A percentile compares a stretch with the other conserved stretches of the same genome.
phyloP scores from a whole-genome alignment of 2,888 invertebrate species.

The Hemistola chrysoprasaria region DNA sequence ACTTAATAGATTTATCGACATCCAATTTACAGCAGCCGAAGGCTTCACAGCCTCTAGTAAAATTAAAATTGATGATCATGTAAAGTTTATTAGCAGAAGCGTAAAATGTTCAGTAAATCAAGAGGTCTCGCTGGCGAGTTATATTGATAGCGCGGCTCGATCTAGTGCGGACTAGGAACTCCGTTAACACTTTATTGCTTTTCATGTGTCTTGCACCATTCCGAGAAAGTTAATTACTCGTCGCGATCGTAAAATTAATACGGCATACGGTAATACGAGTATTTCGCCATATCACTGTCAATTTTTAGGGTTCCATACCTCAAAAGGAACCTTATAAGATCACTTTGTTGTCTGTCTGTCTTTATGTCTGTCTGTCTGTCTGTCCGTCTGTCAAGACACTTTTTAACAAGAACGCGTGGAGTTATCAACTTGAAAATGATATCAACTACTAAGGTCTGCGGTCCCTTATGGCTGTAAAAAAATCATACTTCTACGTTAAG shows the following conservation, averaged over 20 bases:
- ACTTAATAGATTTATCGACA: constrained; percentile 62
- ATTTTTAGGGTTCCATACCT: no score
- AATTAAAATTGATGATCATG: constrained; percentile 76
- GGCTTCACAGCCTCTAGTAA: constrained; percentile 55
- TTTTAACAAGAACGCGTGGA: no score
- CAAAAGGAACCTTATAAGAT: no score
- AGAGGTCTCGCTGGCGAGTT: constrained; percentile 39
- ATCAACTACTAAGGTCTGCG: no score
- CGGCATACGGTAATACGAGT: constrained; percentile 70
- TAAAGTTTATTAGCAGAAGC: constrained; percentile 70
- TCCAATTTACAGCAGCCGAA: constrained; percentile 48
- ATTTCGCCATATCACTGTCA: constrained; percentile 66
- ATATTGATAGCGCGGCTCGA: constrained; percentile 42
- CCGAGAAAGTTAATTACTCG: constrained; percentile 74
- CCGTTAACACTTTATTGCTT: constrained; percentile 71
- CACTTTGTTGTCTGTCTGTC: no score
- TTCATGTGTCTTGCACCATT: constrained; percentile 71
- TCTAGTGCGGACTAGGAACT: constrained; percentile 55
- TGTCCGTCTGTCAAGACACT: no score
- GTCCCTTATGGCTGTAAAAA: no score
- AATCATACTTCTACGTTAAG: no score
- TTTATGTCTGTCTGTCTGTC: no score
- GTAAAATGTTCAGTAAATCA: constrained; percentile 72
- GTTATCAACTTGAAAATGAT: no score
- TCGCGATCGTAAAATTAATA: constrained; percentile 73